Conservation (phyloP, 2,888 invertebrate species). For the Heliconius ethilla region DNA sequence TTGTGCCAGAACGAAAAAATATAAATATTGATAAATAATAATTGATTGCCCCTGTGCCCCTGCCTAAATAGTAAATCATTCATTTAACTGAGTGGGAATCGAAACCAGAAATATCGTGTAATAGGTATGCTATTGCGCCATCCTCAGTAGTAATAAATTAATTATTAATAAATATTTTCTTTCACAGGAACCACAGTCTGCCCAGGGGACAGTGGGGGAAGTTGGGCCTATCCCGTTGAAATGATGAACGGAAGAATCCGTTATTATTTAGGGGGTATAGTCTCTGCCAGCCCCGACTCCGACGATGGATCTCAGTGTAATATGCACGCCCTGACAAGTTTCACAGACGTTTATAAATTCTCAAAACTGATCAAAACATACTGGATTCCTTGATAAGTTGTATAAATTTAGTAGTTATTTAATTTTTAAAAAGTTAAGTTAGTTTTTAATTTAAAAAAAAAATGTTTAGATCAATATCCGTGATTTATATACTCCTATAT, state of each 20-base stretch:
- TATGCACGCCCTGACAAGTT: constrained; percentile 45
- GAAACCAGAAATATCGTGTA: background rate
- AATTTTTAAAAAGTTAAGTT: background rate
- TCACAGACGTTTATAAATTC: constrained; percentile 45
- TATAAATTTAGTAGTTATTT: background rate
- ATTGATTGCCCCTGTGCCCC: too few relatives aligned
- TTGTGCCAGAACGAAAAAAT: background rate
- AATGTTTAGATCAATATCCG: background rate
- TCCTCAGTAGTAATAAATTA: too few relatives aligned
- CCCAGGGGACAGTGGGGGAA: constrained; percentile 51
- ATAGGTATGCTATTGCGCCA: too few relatives aligned
- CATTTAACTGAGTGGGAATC: background rate
- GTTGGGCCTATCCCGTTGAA: constrained; percentile 44
- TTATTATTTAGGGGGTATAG: constrained; percentile 50
- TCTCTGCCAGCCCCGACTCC: constrained; percentile 46
- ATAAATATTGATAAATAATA: too few relatives aligned
- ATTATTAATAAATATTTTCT: too few relatives aligned
- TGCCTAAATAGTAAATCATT: too few relatives aligned
- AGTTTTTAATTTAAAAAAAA: background rate
- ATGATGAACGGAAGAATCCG: constrained; percentile 28
- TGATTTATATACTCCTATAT: background rate
- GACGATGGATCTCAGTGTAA: constrained; percentile 45
- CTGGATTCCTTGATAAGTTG: constrained; percentile 11
- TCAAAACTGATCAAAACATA: background rate
- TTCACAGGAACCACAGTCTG: constrained; percentile 48